These are phyloP conservation scores for Coracopsis vasa DNA, from an alignment of 2,113 vertebrate genomes.

Conservation along the genomic window DNA sequence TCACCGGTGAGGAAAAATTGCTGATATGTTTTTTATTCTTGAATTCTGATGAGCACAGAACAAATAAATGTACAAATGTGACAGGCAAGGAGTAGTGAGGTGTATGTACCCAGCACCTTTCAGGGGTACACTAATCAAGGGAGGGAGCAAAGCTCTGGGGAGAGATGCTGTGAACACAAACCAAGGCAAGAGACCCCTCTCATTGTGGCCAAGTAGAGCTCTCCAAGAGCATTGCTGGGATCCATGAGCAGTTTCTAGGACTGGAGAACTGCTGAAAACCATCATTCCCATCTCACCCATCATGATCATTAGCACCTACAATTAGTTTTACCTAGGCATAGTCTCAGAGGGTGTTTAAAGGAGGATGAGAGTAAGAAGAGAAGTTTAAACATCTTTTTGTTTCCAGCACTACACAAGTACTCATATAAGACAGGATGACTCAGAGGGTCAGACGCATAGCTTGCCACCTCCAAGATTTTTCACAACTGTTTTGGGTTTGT, in stretches of 20 bases:
- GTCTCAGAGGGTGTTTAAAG: background rate
- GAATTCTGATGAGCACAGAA: background rate
- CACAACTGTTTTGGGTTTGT: background rate
- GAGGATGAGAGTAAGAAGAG: background rate
- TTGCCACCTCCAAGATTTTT: background rate
- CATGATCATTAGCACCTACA: background rate
- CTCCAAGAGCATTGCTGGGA: background rate
- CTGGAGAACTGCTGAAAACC: background rate
- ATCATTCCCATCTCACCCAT: background rate
- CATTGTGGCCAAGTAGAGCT: background rate
- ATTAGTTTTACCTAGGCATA: background rate
- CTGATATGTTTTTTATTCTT: background rate
- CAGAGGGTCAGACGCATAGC: background rate
- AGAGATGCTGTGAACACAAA: background rate
- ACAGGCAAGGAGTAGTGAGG: background rate
- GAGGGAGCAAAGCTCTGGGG: background rate
- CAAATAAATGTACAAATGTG: background rate
- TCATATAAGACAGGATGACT: background rate
- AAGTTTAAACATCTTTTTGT: background rate
- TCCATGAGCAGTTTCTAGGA: background rate
- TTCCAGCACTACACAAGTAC: background rate
- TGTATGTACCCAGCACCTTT: background rate
- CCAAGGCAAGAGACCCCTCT: background rate
- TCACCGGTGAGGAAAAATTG: background rate
- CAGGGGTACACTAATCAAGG: rapidly evolving